phyloP scores from a whole-genome alignment of 2,113 vertebrate genomes.

The Microcebus lehilahytsara region DNA sequence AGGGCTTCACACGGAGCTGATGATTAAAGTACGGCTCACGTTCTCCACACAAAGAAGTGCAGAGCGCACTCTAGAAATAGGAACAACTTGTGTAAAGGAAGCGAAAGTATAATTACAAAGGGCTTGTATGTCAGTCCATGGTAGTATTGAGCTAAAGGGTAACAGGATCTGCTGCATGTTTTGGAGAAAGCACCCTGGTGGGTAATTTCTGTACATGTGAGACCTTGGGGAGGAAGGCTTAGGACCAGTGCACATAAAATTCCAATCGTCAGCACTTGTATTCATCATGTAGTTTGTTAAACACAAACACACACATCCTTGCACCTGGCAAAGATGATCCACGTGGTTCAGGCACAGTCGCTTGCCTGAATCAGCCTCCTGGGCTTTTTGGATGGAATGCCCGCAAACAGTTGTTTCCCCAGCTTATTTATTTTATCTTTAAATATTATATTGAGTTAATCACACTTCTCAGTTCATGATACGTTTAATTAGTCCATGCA shows the following conservation, averaged over 20 bases:
- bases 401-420: no score
- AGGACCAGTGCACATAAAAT: neutral
- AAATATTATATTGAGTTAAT: no score
- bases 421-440: no score
- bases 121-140: neutral
- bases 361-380: no score
- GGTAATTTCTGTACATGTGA: neutral
- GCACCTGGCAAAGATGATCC: neutral
- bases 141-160: neutral
- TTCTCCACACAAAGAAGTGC: neutral
- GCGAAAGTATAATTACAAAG: neutral
- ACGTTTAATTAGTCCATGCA: no score
- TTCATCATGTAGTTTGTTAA: neutral
- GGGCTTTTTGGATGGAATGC: no score
- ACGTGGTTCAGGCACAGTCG: no score
- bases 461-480: no score
- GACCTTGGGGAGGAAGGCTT: neutral
- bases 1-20: neutral
- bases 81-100: neutral
- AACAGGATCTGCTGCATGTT: neutral
- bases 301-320: neutral
- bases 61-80: neutral
- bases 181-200: neutral
- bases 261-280: neutral
- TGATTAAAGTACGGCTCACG: neutral